phyloP scores from a whole-genome alignment of 2,888 invertebrate species.

The Lepidochrysops patricia region DNA sequence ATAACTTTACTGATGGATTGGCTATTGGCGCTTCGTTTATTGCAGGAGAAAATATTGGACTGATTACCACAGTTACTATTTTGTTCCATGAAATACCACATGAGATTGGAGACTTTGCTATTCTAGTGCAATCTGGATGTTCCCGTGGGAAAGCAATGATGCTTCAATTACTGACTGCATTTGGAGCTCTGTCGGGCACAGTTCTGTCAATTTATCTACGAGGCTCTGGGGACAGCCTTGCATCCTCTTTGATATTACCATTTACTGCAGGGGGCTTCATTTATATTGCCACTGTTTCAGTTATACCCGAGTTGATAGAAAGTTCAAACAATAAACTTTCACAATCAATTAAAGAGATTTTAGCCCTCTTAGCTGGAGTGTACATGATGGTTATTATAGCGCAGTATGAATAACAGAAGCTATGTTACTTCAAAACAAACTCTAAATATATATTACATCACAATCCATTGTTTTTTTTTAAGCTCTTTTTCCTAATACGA shows the following conservation, averaged over 20 bases:
- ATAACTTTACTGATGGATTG: conserved; percentile 99
- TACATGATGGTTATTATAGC: conserved; percentile 97
- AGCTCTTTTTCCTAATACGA: too few relatives aligned
- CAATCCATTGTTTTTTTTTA: conserved; percentile 20
- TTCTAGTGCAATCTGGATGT: conserved; percentile 97
- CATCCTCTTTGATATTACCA: conserved; percentile 92
- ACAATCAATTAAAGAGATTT: conserved; percentile 93
- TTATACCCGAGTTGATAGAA: conserved; percentile 96
- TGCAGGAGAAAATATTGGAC: conserved; percentile 89
- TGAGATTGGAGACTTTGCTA: conserved; percentile 99
- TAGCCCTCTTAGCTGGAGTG: conserved; percentile 91
- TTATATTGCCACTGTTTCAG: conserved; percentile 99
- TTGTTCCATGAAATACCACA: conserved; percentile 98
- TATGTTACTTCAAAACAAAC: conserved; percentile 18
- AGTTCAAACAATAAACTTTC: conserved; percentile 87
- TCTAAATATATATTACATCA: conserved; percentile 27
- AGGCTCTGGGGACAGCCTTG: conserved; percentile 79
- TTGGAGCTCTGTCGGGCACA: conserved; percentile 96
- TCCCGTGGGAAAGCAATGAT: conserved; percentile 94
- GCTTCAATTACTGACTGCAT: conserved; percentile 93
- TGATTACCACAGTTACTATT: conserved; percentile 95
- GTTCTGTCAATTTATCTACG: conserved; percentile 89
- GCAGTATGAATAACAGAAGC: conserved; percentile 63
- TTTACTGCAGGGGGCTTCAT: conserved; percentile 99
- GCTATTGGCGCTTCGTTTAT: conserved; percentile 98